Evolutionary conservation across 2,888 invertebrate species (phyloP).

Genomic region (Catocala nupta): DNA sequence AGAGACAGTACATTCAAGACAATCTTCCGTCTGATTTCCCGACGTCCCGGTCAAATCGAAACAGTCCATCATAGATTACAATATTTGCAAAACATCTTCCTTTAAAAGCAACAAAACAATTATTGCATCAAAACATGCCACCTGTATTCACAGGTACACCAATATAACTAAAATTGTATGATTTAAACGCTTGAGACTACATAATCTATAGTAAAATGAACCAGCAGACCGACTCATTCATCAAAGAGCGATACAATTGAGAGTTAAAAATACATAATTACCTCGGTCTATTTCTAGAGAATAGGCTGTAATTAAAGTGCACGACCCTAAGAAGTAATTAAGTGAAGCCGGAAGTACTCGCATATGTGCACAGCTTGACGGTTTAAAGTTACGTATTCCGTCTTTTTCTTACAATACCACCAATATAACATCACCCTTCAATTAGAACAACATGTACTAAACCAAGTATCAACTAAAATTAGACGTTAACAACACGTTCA

Average conservation of each 20-base stretch:
- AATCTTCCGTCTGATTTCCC: too few species aligned
- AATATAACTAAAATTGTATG: too few species aligned
- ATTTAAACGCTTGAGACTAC: background rate
- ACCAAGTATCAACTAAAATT: conserved; percentile 4
- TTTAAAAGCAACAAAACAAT: too few species aligned
- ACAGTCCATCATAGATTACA: too few species aligned
- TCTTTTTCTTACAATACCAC: conserved; percentile 34
- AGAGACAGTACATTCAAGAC: too few species aligned
- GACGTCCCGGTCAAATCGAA: too few species aligned
- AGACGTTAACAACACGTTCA: background rate
- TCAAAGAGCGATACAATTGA: conserved; percentile 11
- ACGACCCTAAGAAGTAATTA: conserved; percentile 71
- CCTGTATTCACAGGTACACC: too few species aligned
- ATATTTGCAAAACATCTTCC: too few species aligned
- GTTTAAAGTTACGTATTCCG: conserved; percentile 66
- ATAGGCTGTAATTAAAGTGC: conserved; percentile 63
- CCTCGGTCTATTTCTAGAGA: conserved; percentile 41
- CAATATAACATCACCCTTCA: conserved; percentile 23
- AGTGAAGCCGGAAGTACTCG: conserved; percentile 71
- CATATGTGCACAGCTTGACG: conserved; percentile 73
- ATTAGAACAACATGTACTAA: conserved; percentile 5
- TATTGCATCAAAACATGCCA: too few species aligned
- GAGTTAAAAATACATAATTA: conserved; percentile 30
- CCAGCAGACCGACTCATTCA: background rate
- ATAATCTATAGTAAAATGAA: background rate